Evolutionary conservation across 2,888 invertebrate species (phyloP).

Genomic region (Tipula lateralis): DNA sequence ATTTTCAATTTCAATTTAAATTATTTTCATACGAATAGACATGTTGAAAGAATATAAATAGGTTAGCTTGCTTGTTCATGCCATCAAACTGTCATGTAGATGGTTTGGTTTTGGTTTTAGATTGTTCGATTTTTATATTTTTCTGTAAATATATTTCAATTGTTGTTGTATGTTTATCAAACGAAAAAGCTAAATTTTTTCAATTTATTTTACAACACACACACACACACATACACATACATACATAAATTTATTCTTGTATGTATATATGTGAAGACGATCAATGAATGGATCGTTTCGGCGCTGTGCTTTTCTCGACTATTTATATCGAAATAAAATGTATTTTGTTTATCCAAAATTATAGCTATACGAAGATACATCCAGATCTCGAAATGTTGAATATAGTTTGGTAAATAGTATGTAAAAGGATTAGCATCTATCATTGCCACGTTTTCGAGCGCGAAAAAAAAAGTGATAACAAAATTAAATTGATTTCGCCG

Average conservation of each 20-base stretch:
- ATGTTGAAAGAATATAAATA: conserved; percentile 30
- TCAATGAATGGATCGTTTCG: not conserved
- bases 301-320: not conserved
- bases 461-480: not conserved
- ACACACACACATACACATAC: not conserved
- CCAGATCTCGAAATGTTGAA: not conserved
- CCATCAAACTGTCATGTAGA: conserved; percentile 29
- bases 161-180: conserved; percentile 25
- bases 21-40: conserved; percentile 31
- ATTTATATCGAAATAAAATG: not conserved
- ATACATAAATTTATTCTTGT: too few relatives aligned
- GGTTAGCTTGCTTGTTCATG: conserved; percentile 26
- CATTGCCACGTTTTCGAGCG: not conserved
- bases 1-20: conserved; percentile 30
- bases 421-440: not conserved
- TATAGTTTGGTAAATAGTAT: not conserved
- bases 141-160: conserved; percentile 9
- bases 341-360: not conserved
- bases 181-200: conserved; percentile 20
- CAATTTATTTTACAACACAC: conserved; percentile 14
- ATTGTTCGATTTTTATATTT: conserved; percentile 25
- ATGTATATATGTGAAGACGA: too few relatives aligned
- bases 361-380: not conserved
- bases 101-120: conserved; percentile 25
- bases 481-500: not conserved